These are phyloP conservation scores for Odontamblyopus rebecca DNA, from an alignment of 2,797 vertebrate species.

Conservation along the genomic window DNA sequence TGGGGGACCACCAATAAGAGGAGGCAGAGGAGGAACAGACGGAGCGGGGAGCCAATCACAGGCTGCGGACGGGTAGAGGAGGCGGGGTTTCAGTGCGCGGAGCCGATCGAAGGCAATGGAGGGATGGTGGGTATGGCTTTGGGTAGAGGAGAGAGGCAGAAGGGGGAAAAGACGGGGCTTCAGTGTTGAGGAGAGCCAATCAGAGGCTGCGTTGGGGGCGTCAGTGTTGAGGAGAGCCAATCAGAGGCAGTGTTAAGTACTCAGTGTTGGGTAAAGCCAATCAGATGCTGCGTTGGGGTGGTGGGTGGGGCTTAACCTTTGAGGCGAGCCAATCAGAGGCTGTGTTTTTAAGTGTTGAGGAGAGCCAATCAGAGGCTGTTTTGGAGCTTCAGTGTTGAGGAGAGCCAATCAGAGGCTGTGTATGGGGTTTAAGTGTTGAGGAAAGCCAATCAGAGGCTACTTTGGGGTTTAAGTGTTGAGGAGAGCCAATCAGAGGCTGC, in stretches of 20 bases:
- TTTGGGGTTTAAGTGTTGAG: too few relatives aligned
- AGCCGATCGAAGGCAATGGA: neutral
- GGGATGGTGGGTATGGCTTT: too few relatives aligned
- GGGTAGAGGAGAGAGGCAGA: neutral
- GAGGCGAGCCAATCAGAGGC: too few relatives aligned
- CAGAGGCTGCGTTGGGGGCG: neutral
- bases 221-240: constrained; percentile 38
- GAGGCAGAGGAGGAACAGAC: neutral
- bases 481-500: too few relatives aligned
- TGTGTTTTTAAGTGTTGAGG: constrained; percentile 39
- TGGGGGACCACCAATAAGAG: constrained; percentile 22
- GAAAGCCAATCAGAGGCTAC: too few relatives aligned
- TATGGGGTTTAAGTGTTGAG: too few relatives aligned
- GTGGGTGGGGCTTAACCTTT: too few relatives aligned
- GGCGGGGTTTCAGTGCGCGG: constrained; percentile 65
- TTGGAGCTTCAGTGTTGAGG: too few relatives aligned
- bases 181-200: constrained; percentile 34
- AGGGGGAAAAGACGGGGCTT: constrained; percentile 3
- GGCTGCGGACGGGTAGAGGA: constrained; percentile 33
- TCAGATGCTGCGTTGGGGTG: too few relatives aligned
- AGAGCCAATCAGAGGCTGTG: too few relatives aligned
- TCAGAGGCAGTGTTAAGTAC: too few relatives aligned
- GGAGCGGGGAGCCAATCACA: neutral
- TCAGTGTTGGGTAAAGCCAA: too few relatives aligned
- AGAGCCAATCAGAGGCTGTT: neutral